Conservation (phyloP, 92 coral and sea anemone species). For the Micromussa lordhowensis region DNA sequence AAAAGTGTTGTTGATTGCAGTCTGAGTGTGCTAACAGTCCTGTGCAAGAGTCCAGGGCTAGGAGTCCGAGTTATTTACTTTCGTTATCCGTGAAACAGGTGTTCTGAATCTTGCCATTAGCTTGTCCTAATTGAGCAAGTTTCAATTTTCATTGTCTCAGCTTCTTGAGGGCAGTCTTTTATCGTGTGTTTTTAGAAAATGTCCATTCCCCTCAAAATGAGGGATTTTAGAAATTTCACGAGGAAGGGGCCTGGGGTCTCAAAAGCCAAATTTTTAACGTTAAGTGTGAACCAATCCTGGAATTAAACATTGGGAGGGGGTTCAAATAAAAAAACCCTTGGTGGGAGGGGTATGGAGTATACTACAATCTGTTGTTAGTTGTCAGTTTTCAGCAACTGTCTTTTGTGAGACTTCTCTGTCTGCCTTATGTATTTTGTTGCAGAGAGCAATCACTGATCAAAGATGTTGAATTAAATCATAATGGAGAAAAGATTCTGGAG, state of each 20-base stretch:
- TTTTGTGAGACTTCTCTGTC: neutral
- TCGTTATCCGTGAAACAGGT: neutral
- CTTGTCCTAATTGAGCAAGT: neutral
- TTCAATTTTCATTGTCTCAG: neutral
- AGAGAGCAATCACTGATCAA: constrained; percentile 76
- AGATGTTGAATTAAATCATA: constrained; percentile 67
- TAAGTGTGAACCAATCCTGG: no score
- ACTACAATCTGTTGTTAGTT: no score
- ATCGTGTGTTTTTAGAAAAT: no score
- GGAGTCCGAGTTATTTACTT: no score
- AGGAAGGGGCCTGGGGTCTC: no score
- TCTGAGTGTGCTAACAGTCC: neutral
- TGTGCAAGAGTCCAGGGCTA: neutral
- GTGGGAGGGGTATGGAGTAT: no score
- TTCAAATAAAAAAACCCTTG: neutral
- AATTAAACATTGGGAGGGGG: neutral
- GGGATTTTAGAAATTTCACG: no score
- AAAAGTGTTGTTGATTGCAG: no score
- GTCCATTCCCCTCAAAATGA: no score
- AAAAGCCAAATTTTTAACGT: no score
- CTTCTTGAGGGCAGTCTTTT: neutral
- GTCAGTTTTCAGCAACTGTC: neutral
- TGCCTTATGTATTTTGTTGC: neutral
- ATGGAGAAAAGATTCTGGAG: constrained; percentile 64
- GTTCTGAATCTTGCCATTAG: neutral